Evolutionary conservation across 2,797 vertebrate species (phyloP), one percentile per base, ranked within the genome.

Genomic region (Acanthornis magna): DNA sequence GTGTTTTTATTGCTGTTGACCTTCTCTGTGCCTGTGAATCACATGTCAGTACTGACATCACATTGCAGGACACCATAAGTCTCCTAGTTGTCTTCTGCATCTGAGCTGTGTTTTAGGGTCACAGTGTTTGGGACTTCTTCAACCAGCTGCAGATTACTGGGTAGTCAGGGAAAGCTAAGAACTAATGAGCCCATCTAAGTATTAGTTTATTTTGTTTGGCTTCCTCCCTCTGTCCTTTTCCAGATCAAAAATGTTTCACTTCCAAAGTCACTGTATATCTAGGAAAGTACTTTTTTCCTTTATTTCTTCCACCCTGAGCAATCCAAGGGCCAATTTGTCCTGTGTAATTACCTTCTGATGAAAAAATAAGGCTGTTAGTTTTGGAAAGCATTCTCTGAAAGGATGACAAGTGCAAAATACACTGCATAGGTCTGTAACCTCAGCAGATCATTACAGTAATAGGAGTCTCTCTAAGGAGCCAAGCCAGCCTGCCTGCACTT

Each of bases 1-100:
- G 93, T 96, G 82, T 85, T 98, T 95, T 97, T 98, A 96, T 82
- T 97, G 96, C 97, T 98, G 95, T 95, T 97, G 88, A 98, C 95
- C 3, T 75, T 60, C 66, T 98, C 95, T 4, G 96, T 72, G 1
- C 94, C 95, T 2, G 97, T 98, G 96, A 98, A 98, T 97, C 97
- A 97, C 43, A 80, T 94, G 43, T 97, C 34, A 1, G 97, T 97
- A 86, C 97, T 98, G 83, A 97, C 89, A 67, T 98, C 98, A 43
- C 95, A 87, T 68, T 98, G 98, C 76, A 97, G 85, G 96, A 98
- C 97, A 95, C 97, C 53, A 4, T 96, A 97, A 10, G 79, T 93
- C 30, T 97, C 87, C 1, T 97, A 79, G 4, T 81, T 66, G 1
- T 97, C 97, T 38, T 97, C 91, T 81, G 97, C 66, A 38, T 98